Evolutionary conservation across 2,113 vertebrate species (phyloP).

Genomic region (Lamprotornis superbus): DNA sequence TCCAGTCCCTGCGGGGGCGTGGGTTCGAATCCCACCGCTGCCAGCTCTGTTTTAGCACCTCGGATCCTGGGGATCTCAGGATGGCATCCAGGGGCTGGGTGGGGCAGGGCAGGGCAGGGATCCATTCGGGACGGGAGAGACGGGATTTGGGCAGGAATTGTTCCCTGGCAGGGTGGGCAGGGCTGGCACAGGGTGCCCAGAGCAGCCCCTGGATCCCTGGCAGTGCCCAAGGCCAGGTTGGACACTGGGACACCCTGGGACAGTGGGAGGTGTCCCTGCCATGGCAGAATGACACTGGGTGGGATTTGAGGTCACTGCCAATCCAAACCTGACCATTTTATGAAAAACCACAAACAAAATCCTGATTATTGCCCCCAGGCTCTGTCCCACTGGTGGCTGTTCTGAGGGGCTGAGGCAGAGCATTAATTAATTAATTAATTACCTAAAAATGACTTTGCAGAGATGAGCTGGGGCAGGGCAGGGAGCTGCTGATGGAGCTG

Average conservation of each 20-base stretch:
- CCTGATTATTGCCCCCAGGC: fast-evolving
- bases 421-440: no score
- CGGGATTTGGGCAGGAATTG: neutral
- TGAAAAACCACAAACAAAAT: neutral
- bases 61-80: neutral
- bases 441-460: neutral
- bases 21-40: conserved; percentile 93
- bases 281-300: fast-evolving
- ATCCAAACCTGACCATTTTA: fast-evolving
- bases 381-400: neutral
- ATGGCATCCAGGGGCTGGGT: neutral
- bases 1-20: conserved; percentile 84
- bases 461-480: neutral
- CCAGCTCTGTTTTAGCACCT: neutral
- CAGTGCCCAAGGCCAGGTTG: neutral
- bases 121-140: neutral
- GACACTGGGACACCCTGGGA: neutral
- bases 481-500: neutral
- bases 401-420: neutral
- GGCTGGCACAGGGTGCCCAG: neutral
- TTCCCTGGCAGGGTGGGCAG: neutral
- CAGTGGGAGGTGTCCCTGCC: neutral
- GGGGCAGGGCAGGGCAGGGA: neutral
- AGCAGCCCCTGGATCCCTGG: neutral
- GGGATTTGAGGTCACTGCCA: fast-evolving